Evolutionary conservation across 2,113 vertebrate species (phyloP), one percentile per base, ranked within the genome.

Genomic region (Macaca nemestrina): DNA sequence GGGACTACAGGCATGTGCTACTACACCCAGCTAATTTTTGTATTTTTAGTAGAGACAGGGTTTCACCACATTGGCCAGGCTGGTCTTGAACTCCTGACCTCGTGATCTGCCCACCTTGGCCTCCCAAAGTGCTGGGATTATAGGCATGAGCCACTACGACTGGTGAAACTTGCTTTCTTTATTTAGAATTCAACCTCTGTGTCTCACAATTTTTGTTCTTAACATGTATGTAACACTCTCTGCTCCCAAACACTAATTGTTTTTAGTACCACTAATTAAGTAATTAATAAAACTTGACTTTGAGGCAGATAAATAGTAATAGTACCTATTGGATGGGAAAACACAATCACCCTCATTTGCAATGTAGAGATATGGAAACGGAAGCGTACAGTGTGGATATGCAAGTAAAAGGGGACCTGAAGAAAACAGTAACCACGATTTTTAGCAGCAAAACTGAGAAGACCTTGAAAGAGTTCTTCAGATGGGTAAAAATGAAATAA

Each of bases 251-350:
- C n/a, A 92, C 87, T 97, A 94, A 97, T 97, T 96, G 93, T 98
- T 97, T 96, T 97, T 68, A 97, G 61, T 90, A 95, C 40, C 82
- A 89, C 92, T 97, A 97, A 98, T 97, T 97, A 97, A 97, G 93
- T 75, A 95, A 97, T 97, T 97, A 97, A 98, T 96, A 96, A 97
- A 95, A 97, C 68, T 92, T 95, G 97, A 97, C 84, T 95, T 80
- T n/a, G 64, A 94, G 67, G 76, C 96, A 97, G 96, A 96, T 98
- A 96, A 97, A 95, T 96, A 97, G 95, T 92, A 97, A 96, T 90
- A 95, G 90, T 67, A 84, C 55, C 96, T 86, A 50, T 25, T 95
- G 40, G 80, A 85, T 75, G 72, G 55, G 40, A 97, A 95, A 97
- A 90, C 59, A 88, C 20, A 93, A 70, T 70, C 48, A 81, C 92